Evolutionary conservation across 2,888 invertebrate species (phyloP).

Genomic region (Hypsopygia costalis): DNA sequence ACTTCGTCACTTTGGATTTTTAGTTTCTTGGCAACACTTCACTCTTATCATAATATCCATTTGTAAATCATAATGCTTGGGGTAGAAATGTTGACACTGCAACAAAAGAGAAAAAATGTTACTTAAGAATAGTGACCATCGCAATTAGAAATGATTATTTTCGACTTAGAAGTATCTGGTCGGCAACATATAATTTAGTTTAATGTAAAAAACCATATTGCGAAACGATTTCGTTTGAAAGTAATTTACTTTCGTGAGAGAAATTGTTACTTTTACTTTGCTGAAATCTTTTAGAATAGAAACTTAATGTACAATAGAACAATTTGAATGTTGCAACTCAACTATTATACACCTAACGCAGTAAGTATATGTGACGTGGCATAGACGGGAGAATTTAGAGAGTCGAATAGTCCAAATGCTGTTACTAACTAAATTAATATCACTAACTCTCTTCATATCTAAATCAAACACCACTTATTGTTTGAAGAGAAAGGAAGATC

Average conservation of each 20-base stretch:
- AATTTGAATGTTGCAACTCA: neutral
- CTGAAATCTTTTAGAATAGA: constrained; percentile 14
- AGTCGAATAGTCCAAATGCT: neutral
- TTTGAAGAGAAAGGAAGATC: constrained; percentile 60
- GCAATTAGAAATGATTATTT: neutral
- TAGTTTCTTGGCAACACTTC: constrained; percentile 80
- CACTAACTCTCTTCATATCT: constrained; percentile 42
- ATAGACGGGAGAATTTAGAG: neutral
- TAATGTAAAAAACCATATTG: constrained; percentile 17
- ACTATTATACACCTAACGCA: neutral
- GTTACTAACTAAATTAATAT: constrained; percentile 20
- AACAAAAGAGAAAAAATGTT: constrained; percentile 51
- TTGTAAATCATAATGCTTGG: constrained; percentile 81
- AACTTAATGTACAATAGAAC: constrained; percentile 11
- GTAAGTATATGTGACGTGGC: neutral
- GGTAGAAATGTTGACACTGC: constrained; percentile 79
- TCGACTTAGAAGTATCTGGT: neutral
- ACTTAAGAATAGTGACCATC: neutral
- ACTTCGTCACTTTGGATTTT: constrained; percentile 80
- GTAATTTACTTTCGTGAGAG: constrained; percentile 26
- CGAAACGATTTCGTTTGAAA: constrained; percentile 23
- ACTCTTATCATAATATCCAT: constrained; percentile 81
- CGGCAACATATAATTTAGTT: constrained; percentile 3
- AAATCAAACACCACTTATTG: constrained; percentile 33
- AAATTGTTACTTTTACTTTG: constrained; percentile 28